Conservation (phyloP, 1,140 invertebrate species). For the Portunus trituberculatus region DNA sequence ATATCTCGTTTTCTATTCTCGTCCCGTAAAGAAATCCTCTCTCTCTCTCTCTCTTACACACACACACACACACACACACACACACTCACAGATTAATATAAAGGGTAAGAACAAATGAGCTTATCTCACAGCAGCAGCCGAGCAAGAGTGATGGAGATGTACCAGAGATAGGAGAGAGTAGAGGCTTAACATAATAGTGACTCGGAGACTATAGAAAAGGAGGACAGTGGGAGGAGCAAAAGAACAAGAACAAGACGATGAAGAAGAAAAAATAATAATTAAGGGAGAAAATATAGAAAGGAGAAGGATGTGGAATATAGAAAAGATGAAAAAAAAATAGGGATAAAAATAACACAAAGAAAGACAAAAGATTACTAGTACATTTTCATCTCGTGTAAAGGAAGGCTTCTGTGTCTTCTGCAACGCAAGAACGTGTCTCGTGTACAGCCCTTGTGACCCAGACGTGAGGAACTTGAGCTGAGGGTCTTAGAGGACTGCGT, state of each 20-base stretch:
- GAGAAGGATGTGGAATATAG: background rate
- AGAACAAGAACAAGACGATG: background rate
- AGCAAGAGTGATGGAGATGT: background rate
- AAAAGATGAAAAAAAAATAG: background rate
- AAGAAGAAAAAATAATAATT: background rate
- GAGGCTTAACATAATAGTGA: background rate
- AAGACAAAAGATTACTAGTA: background rate
- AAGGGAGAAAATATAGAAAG: background rate
- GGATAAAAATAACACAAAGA: background rate
- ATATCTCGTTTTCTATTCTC: too few species aligned
- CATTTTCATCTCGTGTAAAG: too few species aligned
- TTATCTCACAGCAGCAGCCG: background rate
- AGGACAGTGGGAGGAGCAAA: background rate
- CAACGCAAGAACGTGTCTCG: too few species aligned
- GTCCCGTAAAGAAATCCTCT: too few species aligned
- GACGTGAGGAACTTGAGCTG: too few species aligned
- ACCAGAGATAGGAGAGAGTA: background rate
- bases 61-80: slow-evolving; percentile 38
- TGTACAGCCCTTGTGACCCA: too few species aligned
- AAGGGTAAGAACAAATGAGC: background rate
- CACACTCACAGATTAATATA: background rate
- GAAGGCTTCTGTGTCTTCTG: too few species aligned
- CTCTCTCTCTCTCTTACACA: background rate
- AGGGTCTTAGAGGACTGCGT: too few species aligned
- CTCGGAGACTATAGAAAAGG: background rate